phyloP scores from a whole-genome alignment of 30 jellyfish, hydroid and myxozoan species.

The Turritopsis dohrnii region DNA sequence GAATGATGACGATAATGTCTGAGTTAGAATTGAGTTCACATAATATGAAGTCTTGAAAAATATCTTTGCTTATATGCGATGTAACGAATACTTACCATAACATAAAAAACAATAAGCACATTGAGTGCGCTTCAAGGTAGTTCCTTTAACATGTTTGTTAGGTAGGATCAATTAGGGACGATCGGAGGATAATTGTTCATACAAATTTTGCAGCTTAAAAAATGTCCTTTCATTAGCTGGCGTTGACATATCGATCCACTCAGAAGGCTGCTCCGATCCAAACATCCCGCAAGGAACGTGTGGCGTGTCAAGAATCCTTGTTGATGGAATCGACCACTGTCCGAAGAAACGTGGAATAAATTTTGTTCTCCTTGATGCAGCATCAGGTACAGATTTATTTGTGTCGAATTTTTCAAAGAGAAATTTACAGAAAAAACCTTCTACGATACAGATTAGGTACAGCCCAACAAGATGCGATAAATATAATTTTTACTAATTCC shows the following conservation, averaged over 20 bases:
- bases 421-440: not conserved
- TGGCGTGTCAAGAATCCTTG: slow-evolving; percentile 52
- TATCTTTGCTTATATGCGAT: no score
- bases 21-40: no score
- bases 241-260: slow-evolving; percentile 19
- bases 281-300: slow-evolving; percentile 28
- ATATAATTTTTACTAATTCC: no score
- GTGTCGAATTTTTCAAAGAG: not conserved
- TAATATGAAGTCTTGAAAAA: no score
- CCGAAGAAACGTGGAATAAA: slow-evolving; percentile 53
- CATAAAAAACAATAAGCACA: no score
- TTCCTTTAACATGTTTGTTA: no score
- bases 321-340: slow-evolving; percentile 53
- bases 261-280: slow-evolving; percentile 46
- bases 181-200: no score
- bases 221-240: slow-evolving; percentile 15
- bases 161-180: no score
- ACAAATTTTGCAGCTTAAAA: not conserved
- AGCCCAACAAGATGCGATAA: no score
- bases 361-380: slow-evolving; percentile 51
- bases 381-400: slow-evolving; percentile 39
- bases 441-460: no score
- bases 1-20: no score
- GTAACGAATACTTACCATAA: no score
- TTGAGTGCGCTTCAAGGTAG: not conserved